phyloP scores from a whole-genome alignment of 2,888 invertebrate genomes.

The Rotaria macrura region DNA sequence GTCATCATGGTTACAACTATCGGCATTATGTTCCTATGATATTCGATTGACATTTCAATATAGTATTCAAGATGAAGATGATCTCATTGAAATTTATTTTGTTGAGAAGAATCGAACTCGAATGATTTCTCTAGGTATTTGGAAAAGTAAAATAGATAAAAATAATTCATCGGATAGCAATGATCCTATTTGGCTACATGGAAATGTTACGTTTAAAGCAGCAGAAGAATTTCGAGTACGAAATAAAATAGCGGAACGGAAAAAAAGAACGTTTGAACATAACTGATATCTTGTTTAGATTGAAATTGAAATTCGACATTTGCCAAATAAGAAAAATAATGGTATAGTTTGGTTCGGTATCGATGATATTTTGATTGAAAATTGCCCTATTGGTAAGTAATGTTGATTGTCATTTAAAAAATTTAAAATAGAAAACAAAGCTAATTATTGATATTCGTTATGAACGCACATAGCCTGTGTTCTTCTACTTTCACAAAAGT shows the following conservation, averaged over 20 bases:
- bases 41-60: background rate
- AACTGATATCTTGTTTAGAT: background rate
- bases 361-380: background rate
- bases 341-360: background rate
- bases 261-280: too few relatives aligned
- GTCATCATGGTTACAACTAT: background rate
- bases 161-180: background rate
- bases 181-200: background rate
- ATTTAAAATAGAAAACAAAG: too few relatives aligned
- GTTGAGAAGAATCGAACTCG: background rate
- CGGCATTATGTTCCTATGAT: background rate
- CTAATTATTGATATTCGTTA: too few relatives aligned
- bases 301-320: background rate
- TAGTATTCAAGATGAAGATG: background rate
- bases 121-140: background rate
- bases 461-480: too few relatives aligned
- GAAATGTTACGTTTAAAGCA: background rate
- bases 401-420: too few relatives aligned
- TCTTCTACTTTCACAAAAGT: too few relatives aligned
- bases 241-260: background rate
- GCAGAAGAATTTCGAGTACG: background rate
- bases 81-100: background rate
- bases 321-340: background rate
- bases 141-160: background rate
- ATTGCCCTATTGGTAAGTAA: background rate